Evolutionary conservation across 35 echinoderm and acorn worm species (phyloP).

Genomic region (Heliocidaris erythrogramma): DNA sequence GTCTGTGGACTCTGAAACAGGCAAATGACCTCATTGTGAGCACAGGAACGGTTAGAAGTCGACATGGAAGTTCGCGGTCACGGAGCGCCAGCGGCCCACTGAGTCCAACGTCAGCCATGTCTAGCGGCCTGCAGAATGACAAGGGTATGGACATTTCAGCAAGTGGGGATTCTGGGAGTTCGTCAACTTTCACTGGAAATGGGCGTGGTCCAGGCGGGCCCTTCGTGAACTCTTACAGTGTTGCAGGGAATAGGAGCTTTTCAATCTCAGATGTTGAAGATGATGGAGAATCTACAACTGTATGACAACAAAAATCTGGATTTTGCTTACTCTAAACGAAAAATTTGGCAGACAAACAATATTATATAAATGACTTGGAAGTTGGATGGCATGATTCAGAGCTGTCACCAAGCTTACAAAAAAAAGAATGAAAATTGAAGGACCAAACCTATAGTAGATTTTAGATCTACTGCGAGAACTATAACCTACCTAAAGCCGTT

Average conservation of each 20-base stretch:
- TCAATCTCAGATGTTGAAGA: constrained; percentile 67
- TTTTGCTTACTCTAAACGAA: background rate
- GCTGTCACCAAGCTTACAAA: too few relatives aligned
- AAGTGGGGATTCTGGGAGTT: background rate
- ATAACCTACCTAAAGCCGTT: background rate
- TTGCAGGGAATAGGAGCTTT: constrained; percentile 46
- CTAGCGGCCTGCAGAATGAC: background rate
- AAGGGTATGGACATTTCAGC: constrained; percentile 21
- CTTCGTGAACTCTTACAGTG: constrained; percentile 41
- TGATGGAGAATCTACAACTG: constrained; percentile 35
- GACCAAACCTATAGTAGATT: too few relatives aligned
- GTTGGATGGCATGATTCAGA: too few relatives aligned
- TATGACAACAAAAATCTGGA: constrained; percentile 24
- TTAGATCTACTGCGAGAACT: background rate
- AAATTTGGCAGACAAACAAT: too few relatives aligned
- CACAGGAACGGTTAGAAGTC: background rate
- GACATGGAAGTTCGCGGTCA: background rate
- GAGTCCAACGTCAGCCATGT: background rate
- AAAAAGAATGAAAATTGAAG: too few relatives aligned
- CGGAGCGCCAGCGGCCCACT: constrained; percentile 40
- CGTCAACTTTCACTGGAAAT: background rate
- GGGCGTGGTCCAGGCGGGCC: constrained; percentile 14
- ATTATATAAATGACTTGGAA: too few relatives aligned
- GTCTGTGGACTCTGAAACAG: constrained; percentile 43
- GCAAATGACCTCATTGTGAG: constrained; percentile 19